Percentiles rank a stretch among this genome's conserved stretches.
Evolutionary conservation across 2,888 invertebrate species (phyloP).

Genomic region (Nymphalis polychloros): DNA sequence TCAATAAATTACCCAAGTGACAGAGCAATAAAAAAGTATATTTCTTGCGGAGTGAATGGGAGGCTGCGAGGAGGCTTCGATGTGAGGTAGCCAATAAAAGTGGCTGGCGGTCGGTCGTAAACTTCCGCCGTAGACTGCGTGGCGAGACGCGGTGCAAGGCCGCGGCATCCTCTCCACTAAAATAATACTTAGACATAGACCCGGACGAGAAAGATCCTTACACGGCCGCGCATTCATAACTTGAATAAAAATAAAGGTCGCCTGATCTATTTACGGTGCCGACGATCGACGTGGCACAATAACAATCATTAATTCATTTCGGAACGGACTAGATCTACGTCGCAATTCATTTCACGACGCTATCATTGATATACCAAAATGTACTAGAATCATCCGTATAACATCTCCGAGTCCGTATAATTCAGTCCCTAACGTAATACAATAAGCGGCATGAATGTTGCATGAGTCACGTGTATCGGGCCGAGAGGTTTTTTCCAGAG

Average conservation of each 20-base stretch:
- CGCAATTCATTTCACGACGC: conserved; percentile 39
- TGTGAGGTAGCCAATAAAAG: conserved; percentile 81
- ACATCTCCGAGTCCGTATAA: conserved; percentile 44
- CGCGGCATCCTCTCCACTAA: conserved; percentile 48
- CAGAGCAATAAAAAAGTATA: conserved; percentile 80
- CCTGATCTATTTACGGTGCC: background rate
- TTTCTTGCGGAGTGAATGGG: conserved; percentile 80
- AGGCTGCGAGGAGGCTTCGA: conserved; percentile 76
- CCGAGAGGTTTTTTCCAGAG: conserved; percentile 55
- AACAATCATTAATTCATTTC: conserved; percentile 46
- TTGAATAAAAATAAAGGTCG: conserved; percentile 11
- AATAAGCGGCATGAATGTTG: conserved; percentile 63
- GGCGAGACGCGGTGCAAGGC: conserved; percentile 68
- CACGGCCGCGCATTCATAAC: background rate
- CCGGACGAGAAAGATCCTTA: background rate
- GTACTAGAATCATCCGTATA: conserved; percentile 44
- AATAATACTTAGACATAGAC: conserved; percentile 42
- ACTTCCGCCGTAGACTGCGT: conserved; percentile 78
- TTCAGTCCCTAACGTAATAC: conserved; percentile 58
- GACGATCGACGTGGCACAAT: conserved; percentile 27
- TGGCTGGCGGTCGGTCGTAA: conserved; percentile 76
- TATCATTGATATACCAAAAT: conserved; percentile 51
- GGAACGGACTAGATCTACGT: conserved; percentile 47
- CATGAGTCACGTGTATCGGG: conserved; percentile 58
- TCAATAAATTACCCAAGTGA: conserved; percentile 81